phyloP scores from a whole-genome alignment of 2,888 invertebrate genomes.

The Anoncus sp. region DNA sequence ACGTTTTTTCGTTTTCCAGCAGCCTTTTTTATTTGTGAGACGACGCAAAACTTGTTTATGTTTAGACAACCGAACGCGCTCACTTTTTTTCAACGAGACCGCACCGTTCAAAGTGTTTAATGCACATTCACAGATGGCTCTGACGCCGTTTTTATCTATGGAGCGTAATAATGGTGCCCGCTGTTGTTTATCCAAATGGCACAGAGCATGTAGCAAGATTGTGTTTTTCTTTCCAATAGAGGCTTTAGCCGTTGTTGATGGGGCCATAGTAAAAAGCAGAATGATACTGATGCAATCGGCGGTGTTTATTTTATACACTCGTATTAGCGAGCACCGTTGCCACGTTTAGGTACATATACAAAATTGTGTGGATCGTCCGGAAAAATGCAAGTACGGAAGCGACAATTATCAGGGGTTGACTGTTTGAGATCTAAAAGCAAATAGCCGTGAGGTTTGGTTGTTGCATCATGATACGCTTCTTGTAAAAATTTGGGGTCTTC shows the following conservation, averaged over 20 bases:
- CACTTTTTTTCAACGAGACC: background rate
- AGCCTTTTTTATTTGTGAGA: constrained; percentile 9
- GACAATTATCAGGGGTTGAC: constrained; percentile 49
- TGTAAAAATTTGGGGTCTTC: constrained; percentile 26
- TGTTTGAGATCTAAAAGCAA: constrained; percentile 63
- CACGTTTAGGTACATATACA: constrained; percentile 15
- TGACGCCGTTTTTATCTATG: background rate
- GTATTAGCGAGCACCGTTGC: too few species aligned
- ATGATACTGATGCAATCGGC: background rate
- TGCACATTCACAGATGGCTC: constrained; percentile 3
- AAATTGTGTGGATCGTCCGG: constrained; percentile 14
- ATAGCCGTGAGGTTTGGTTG: constrained; percentile 59
- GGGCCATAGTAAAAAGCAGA: background rate
- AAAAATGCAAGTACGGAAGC: constrained; percentile 50
- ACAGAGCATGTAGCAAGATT: background rate
- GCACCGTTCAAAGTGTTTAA: background rate
- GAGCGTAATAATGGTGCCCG: background rate
- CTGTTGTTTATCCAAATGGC: background rate
- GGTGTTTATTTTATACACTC: background rate
- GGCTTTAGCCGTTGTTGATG: too few species aligned
- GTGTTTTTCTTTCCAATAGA: constrained; percentile 1
- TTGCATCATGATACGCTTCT: constrained; percentile 62
- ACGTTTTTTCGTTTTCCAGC: constrained; percentile 15
- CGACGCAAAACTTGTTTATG: constrained; percentile 3
- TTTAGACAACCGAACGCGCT: too few species aligned